Conservation (phyloP, 2,888 invertebrate genomes). For the Ryuthela nishihirai region DNA sequence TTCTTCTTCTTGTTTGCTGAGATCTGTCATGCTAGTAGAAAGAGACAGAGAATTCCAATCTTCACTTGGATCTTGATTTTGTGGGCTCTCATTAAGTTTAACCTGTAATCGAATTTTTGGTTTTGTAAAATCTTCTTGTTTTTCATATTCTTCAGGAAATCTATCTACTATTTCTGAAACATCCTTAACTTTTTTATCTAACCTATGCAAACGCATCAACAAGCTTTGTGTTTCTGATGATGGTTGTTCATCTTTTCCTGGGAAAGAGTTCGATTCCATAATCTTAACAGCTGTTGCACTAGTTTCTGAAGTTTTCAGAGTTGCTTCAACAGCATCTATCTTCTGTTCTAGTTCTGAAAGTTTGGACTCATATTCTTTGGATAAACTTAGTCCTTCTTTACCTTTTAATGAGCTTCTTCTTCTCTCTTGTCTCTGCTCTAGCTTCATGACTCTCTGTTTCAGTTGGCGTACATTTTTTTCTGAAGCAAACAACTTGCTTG, state of each 20-base stretch:
- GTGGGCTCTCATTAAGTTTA: slow-evolving; percentile 21
- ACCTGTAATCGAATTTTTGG: slow-evolving; percentile 35
- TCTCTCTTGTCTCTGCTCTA: slow-evolving; percentile 71
- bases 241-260: slow-evolving; percentile 5
- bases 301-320: slow-evolving; percentile 9
- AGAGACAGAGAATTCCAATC: slow-evolving; percentile 37
- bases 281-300: background rate
- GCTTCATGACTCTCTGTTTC: slow-evolving; percentile 73
- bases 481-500: slow-evolving; percentile 71
- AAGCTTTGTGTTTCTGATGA: slow-evolving; percentile 18
- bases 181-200: slow-evolving; percentile 34
- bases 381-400: slow-evolving; percentile 39
- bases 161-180: slow-evolving; percentile 11
- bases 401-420: slow-evolving; percentile 79
- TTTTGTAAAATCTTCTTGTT: slow-evolving; percentile 23
- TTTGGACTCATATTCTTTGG: slow-evolving; percentile 36
- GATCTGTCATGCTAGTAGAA: slow-evolving; percentile 36
- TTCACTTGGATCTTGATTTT: slow-evolving; percentile 18
- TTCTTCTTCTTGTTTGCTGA: slow-evolving; percentile 17
- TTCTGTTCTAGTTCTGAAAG: slow-evolving; percentile 35
- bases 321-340: slow-evolving; percentile 27
- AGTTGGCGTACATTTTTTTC: slow-evolving; percentile 71
- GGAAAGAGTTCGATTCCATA: background rate
- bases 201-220: slow-evolving; percentile 24
- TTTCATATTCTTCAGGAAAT: slow-evolving; percentile 2